Conservation (phyloP, 2,888 invertebrate genomes). For the Caenorhabditis afra region DNA sequence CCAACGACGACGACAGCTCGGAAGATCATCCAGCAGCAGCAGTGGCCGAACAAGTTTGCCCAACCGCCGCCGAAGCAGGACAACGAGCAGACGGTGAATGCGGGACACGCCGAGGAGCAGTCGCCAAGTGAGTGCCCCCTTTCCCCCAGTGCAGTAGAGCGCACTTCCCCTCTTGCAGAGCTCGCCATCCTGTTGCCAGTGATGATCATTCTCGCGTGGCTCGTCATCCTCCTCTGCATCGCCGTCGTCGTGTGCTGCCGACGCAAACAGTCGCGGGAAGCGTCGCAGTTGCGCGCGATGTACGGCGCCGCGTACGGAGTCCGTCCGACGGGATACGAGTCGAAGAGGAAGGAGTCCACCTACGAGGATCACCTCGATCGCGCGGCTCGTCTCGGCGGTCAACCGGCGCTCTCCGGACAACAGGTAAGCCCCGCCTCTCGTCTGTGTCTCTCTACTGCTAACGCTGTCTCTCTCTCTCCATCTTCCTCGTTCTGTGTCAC, state of each 20-base stretch:
- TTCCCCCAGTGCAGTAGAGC: not conserved
- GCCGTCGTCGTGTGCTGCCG: slow-evolving; percentile 77
- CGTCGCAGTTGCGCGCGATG: slow-evolving; percentile 72
- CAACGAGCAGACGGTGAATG: slow-evolving; percentile 33
- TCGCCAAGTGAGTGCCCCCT: slow-evolving; percentile 44
- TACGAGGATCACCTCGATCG: slow-evolving; percentile 80
- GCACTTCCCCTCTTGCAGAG: slow-evolving; percentile 51
- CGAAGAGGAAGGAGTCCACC: slow-evolving; percentile 67
- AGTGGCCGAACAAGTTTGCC: too few relatives aligned
- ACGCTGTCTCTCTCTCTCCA: not conserved
- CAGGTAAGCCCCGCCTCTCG: slow-evolving; percentile 31
- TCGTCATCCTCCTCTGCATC: slow-evolving; percentile 77
- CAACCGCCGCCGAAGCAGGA: slow-evolving; percentile 40
- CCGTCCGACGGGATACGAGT: slow-evolving; percentile 73
- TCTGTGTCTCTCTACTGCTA: not conserved
- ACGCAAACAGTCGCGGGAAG: slow-evolving; percentile 59
- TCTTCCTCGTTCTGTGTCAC: too few relatives aligned
- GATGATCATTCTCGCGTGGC: slow-evolving; percentile 79
- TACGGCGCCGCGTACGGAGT: slow-evolving; percentile 79
- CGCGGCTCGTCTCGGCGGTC: slow-evolving; percentile 74
- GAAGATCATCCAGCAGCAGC: slow-evolving; percentile 22
- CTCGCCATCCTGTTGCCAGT: slow-evolving; percentile 78
- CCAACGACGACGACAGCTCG: slow-evolving; percentile 12
- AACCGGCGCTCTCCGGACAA: slow-evolving; percentile 60
- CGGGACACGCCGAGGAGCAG: slow-evolving; percentile 54